Conservation (phyloP, 2,888 invertebrate species). For the Leptinotarsa haldemani region DNA sequence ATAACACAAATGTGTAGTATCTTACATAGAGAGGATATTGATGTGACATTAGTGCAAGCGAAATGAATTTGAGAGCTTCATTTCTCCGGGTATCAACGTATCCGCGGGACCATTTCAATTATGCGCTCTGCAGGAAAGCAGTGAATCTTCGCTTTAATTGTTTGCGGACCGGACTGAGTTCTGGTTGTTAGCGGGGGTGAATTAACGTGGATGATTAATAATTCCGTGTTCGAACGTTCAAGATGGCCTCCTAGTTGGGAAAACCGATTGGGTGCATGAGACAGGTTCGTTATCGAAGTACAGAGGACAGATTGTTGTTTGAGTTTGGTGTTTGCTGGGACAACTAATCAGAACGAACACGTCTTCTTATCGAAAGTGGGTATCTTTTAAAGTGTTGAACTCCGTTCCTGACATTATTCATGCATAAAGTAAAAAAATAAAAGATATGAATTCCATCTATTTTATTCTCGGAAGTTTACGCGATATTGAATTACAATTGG, state of each 20-base stretch:
- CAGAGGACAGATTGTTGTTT: background rate
- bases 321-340: background rate
- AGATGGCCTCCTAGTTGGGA: background rate
- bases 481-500: too few relatives aligned
- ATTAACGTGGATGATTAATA: conserved; percentile 27
- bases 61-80: conserved; percentile 48
- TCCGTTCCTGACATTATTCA: too few relatives aligned
- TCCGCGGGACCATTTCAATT: conserved; percentile 55
- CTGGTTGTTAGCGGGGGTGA: conserved; percentile 26
- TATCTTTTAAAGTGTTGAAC: too few relatives aligned
- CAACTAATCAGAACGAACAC: background rate
- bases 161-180: conserved; percentile 41
- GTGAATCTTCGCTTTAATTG: conserved; percentile 58
- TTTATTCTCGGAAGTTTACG: too few relatives aligned
- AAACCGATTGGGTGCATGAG: conserved; percentile 5
- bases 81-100: conserved; percentile 39
- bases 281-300: conserved; percentile 3
- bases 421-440: too few relatives aligned
- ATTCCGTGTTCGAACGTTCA: conserved; percentile 13
- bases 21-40: conserved; percentile 35
- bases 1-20: conserved; percentile 9
- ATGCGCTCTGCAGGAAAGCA: conserved; percentile 54
- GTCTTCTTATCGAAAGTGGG: too few relatives aligned
- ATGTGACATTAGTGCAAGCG: conserved; percentile 41
- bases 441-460: too few relatives aligned